Evolutionary conservation across 2,113 vertebrate species (phyloP), one percentile per base, ranked within the genome.

Genomic region (Xenopus laevis): DNA sequence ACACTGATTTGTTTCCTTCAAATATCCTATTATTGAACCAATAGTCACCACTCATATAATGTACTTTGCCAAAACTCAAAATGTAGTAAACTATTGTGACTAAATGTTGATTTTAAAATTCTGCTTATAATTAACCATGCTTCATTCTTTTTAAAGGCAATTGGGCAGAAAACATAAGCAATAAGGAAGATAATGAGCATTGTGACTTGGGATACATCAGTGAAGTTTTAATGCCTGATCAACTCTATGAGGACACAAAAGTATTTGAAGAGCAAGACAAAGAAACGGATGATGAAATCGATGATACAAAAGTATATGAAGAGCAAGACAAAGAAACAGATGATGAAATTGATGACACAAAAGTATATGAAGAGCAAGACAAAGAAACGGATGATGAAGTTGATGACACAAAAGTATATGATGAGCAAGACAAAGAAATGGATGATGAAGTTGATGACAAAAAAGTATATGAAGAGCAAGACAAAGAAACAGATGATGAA

Each of bases 141-240:
- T 6, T 74, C 40, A 74, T 13, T 84, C 10, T 82, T 47, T 77
- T 86, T 86, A 40, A 9, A 27, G 23, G 23, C 23, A 27, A 7
- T 40, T 40, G 33, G 33, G 6, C 82, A 0, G 73, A 89, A 58
- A 87, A 88, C 75, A 83, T 88, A 80, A 94, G 7, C 53, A 55
- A 8, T 16, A 55, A 55, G 15, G 17, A 94, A 84, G 93, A 95
- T 81, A 84, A 91, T 79, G 93, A 95, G 62, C 91, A 93, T 81
- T 92, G 94, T 82, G 93, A 90, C 82, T 94, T 93, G 83, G 94
- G 95, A 82, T 93, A 98, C 84, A 95, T 92, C 82, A 94, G 83
- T 84, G 97, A 96, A 84, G 88, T 91, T 67, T 97, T 97, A 87
- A 98, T 97, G 95, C 86, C 98, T 92, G 96, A 98, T 84, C 96